Percentiles rank a stretch among this genome's conserved stretches.
Conservation (phyloP, 2,113 vertebrate species). For the Hypocryptadius cinnamomeus region DNA sequence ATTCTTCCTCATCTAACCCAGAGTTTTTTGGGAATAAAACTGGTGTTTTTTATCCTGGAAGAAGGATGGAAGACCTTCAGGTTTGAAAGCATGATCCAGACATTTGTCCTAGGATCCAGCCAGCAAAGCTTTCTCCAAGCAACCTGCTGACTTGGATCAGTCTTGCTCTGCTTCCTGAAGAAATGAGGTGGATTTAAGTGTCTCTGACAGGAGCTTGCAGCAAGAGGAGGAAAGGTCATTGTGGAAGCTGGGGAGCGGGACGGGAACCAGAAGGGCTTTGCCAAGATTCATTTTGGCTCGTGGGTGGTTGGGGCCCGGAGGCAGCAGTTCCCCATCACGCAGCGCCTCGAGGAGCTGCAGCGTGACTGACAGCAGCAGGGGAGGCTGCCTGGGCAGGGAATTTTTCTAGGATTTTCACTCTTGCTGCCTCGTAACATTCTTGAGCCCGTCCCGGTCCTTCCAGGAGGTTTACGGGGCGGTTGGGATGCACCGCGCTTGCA, state of each 20-base stretch:
- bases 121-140: not conserved
- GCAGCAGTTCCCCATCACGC: not conserved
- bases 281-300: not conserved
- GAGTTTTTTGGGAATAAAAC: not conserved
- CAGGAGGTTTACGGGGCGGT: not conserved
- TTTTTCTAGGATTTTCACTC: not conserved
- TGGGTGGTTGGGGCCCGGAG: not conserved
- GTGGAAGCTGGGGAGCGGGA: not conserved
- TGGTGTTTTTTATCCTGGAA: not conserved
- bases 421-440: not conserved
- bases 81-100: not conserved
- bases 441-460: not conserved
- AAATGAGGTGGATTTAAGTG: conserved; percentile 4
- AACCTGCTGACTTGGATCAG: conserved; percentile 16
- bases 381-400: not conserved
- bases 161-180: not conserved
- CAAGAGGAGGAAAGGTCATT: not conserved
- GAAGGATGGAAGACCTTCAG: not conserved
- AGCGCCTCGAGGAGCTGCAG: not conserved
- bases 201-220: conserved; percentile 12
- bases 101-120: not conserved
- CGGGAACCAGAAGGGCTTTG: not conserved
- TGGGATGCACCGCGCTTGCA: not conserved
- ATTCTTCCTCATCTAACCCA: not conserved
- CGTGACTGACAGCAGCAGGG: conserved; percentile 31